phyloP scores from a whole-genome alignment of 92 coral and sea anemone species.

The Galaxea fascicularis region DNA sequence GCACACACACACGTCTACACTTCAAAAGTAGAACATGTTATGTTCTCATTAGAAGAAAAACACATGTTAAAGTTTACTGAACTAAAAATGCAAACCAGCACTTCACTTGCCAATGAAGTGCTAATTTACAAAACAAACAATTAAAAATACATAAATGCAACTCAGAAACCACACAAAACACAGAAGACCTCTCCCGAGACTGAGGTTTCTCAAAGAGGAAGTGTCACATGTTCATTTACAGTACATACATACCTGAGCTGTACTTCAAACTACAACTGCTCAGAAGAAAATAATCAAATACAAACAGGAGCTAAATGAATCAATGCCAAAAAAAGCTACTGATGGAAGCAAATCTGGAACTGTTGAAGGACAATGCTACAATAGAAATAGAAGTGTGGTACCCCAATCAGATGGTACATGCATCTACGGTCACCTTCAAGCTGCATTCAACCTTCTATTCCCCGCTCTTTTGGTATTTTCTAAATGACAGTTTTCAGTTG shows the following conservation, averaged over 20 bases:
- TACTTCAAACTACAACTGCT: constrained; percentile 42
- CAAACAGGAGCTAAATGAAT: constrained; percentile 3
- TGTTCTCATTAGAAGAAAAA: not conserved
- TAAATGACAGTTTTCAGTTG: no score
- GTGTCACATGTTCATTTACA: constrained; percentile 81
- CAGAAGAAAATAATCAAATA: constrained; percentile 44
- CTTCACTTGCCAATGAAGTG: constrained; percentile 37
- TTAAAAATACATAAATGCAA: not conserved
- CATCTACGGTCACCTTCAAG: no score
- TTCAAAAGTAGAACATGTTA: not conserved
- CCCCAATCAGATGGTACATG: no score
- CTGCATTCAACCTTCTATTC: no score
- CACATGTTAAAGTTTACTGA: not conserved
- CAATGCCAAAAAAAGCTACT: not conserved
- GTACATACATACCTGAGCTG: constrained; percentile 58
- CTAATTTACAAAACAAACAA: constrained; percentile 33
- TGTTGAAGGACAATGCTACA: no score
- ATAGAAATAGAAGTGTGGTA: no score
- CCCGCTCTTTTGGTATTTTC: no score
- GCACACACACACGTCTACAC: not conserved
- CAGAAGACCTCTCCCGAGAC: constrained; percentile 15
- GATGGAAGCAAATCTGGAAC: constrained; percentile 31
- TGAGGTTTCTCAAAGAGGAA: constrained; percentile 77
- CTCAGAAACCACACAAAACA: not conserved
- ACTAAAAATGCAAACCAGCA: constrained; percentile 50